These are phyloP conservation scores for Phenacoccus solenopsis DNA, from an alignment of 1,140 invertebrate genomes.

Conservation along the genomic window DNA sequence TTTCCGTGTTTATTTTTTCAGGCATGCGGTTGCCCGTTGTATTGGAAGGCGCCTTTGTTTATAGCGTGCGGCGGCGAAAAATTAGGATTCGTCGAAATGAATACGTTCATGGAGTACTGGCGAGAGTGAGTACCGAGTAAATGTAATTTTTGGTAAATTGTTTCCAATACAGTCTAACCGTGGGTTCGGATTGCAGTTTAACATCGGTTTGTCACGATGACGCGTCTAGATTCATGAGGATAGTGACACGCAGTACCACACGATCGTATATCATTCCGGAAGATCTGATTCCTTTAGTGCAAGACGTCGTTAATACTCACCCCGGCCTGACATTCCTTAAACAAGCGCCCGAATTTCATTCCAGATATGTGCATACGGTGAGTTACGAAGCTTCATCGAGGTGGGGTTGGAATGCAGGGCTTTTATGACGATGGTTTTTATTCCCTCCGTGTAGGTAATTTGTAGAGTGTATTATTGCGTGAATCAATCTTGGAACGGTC, in stretches of 20 bases:
- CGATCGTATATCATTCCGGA: slow-evolving; percentile 50
- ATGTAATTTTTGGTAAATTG: background rate
- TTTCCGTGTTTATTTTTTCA: slow-evolving; percentile 33
- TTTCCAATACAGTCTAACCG: background rate
- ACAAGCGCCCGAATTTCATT: slow-evolving; percentile 96
- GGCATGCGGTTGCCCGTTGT: slow-evolving; percentile 71
- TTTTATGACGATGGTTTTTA: slow-evolving; percentile 4
- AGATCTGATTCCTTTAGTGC: slow-evolving; percentile 84
- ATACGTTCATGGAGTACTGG: slow-evolving; percentile 80
- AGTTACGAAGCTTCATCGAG: slow-evolving; percentile 28
- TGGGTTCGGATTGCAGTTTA: slow-evolving; percentile 25
- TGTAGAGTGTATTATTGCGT: slow-evolving; percentile 97
- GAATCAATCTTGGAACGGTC: slow-evolving; percentile 93
- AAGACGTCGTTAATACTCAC: slow-evolving; percentile 99
- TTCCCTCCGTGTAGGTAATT: slow-evolving; percentile 56
- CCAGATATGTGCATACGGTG: slow-evolving; percentile 92
- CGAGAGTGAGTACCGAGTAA: slow-evolving; percentile 55
- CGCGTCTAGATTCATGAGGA: slow-evolving; percentile 77
- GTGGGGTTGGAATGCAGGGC: background rate
- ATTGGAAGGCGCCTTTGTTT: slow-evolving; percentile 91
- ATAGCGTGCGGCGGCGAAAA: slow-evolving; percentile 64
- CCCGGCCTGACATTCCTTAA: slow-evolving; percentile 93
- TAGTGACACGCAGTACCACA: slow-evolving; percentile 46
- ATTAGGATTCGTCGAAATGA: slow-evolving; percentile 56
- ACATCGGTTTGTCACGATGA: slow-evolving; percentile 66